Base-by-base conservation (phyloP, 2,888 invertebrate genomes). In the Tinea semifulvella region DNA sequence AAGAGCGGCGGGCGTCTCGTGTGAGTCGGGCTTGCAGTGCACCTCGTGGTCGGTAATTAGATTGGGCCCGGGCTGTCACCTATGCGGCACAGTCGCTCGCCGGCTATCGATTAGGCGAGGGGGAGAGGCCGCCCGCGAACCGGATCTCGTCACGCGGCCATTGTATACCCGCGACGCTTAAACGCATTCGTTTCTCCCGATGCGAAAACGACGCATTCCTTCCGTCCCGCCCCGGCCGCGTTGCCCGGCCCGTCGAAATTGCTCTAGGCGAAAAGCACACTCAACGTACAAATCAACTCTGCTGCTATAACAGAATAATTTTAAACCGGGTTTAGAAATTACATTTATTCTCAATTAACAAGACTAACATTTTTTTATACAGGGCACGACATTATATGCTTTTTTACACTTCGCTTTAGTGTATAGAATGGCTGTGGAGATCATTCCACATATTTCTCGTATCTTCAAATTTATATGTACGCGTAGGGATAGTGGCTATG, bases 141-240 rank as follows among this genome's bases (percentile, higher is more conserved):
- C 79, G 79, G 79, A 77, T 80, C 77, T 79, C 79, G 79, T 80
- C 79, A 77, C 79, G 77, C 77, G 77, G 79, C 79, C 77, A 77
- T 79, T 79, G 79, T 79, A 73, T 79, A 77, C 76, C 74, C 77
- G 77, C 79, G 79, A 77, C 75, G 77, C 79, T 79, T 79, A 77
- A 77, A 77, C 79, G 79, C 79, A 80, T 80, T 80, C 79, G 79
- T 79, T 80, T 80, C 79, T 80, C 79, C 79, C 77, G 77, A 79
- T 80, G 79, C 79, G 79, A 80, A 79, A 79, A 79, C 79, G 79
- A 79, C 79, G 79, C 79, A 79, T 79, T 79, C 79, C 79, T 79
- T 79, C 79, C 79, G 74, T 74, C 70, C 76, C 69, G 68, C 69
- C 61, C 65, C 66, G 63, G 57, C 68, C 68, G 65, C 65, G 59